A percentile compares a stretch with the other conserved stretches of the same genome.
Evolutionary conservation across 2,113 vertebrate genomes (phyloP).

Genomic region (Pterocles orientalis): DNA sequence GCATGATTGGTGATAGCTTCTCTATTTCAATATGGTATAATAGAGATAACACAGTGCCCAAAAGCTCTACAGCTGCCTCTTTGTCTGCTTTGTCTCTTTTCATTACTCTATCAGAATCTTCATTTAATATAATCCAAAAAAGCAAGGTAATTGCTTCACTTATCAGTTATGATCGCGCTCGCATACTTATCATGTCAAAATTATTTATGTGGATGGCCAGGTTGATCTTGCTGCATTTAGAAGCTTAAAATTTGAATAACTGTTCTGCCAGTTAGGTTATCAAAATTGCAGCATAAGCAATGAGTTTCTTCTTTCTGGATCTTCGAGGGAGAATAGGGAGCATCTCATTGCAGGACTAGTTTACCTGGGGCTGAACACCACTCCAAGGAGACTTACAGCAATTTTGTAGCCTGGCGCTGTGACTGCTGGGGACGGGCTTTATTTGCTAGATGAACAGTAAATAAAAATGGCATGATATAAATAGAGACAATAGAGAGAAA

Average conservation of each 20-base stretch:
- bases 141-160: conserved; percentile 88
- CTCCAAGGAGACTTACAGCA: conserved; percentile 35
- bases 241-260: conserved; percentile 85
- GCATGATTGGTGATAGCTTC: conserved; percentile 86
- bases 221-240: conserved; percentile 82
- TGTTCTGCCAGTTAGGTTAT: conserved; percentile 84
- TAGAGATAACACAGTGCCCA: conserved; percentile 86
- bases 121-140: conserved; percentile 89
- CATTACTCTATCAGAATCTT: conserved; percentile 89
- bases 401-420: not conserved
- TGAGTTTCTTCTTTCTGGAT: conserved; percentile 71
- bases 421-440: conserved; percentile 23
- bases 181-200: conserved; percentile 87
- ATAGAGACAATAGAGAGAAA: conserved; percentile 36
- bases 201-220: conserved; percentile 87
- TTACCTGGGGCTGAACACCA: not conserved
- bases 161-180: conserved; percentile 85
- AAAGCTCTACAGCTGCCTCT: conserved; percentile 83
- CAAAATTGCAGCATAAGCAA: conserved; percentile 80
- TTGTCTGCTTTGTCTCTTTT: conserved; percentile 88
- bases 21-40: conserved; percentile 87
- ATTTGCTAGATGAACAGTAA: conserved; percentile 59
- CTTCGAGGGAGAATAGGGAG: not conserved
- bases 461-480: conserved; percentile 48
- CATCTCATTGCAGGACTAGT: not conserved